Percentiles rank a stretch among this genome's conserved stretches.
Conservation (phyloP, 2,113 vertebrate species). For the Nestor notabilis region DNA sequence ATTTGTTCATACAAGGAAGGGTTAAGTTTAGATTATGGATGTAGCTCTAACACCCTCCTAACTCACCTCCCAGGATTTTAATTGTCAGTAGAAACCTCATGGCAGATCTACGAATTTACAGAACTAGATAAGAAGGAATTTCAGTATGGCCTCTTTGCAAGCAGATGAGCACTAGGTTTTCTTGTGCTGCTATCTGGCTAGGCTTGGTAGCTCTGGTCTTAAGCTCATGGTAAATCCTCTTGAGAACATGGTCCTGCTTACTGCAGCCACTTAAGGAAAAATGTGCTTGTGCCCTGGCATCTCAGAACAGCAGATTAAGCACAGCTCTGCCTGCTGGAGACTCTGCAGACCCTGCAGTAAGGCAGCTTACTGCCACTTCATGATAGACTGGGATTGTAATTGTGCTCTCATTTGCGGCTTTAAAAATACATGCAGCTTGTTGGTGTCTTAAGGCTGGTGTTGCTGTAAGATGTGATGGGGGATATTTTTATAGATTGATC, state of each 20-base stretch:
- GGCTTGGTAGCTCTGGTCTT: not conserved
- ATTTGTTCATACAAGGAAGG: not conserved
- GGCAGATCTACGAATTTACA: not conserved
- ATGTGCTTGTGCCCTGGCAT: not conserved
- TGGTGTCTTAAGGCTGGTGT: not conserved
- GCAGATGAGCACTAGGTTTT: accelerated
- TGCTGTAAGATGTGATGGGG: not conserved
- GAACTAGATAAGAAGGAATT: not conserved
- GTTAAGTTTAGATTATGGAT: not conserved
- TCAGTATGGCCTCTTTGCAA: not conserved
- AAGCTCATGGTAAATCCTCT: not conserved
- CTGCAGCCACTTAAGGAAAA: not conserved
- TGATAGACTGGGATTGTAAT: not conserved
- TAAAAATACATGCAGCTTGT: not conserved
- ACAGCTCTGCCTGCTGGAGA: not conserved
- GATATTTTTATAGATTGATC: not conserved
- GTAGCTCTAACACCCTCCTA: not conserved
- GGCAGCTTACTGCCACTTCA: not conserved
- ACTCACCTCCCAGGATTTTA: not conserved
- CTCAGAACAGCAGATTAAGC: not conserved
- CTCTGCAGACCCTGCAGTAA: not conserved
- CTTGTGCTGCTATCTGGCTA: not conserved
- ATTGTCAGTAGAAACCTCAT: not conserved
- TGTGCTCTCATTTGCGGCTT: not conserved
- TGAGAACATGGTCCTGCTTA: not conserved